phyloP scores from a whole-genome alignment of 2,888 invertebrate species.

The Tetheella fluctuosa region DNA sequence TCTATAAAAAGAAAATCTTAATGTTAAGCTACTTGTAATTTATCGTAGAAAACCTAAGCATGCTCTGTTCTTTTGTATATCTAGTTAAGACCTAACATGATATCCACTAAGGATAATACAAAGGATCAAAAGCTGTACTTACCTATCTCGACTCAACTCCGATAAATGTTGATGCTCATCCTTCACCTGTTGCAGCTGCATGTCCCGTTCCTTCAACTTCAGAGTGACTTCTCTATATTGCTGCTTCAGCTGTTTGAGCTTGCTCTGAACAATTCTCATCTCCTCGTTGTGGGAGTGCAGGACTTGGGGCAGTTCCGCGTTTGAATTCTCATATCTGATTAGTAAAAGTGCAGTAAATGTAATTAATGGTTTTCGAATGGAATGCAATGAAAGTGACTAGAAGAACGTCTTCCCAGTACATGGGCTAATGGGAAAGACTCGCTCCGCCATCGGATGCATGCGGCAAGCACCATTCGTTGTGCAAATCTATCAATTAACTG shows the following conservation, averaged over 20 bases:
- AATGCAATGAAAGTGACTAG: too few species aligned
- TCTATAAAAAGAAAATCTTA: conserved; percentile 48
- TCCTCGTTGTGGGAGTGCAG: conserved; percentile 92
- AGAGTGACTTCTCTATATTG: conserved; percentile 86
- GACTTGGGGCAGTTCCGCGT: conserved; percentile 90
- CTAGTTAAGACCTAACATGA: too few species aligned
- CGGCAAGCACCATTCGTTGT: too few species aligned
- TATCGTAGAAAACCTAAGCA: too few species aligned
- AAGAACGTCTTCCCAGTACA: too few species aligned
- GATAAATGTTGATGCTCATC: conserved; percentile 89
- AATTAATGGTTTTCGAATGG: background rate
- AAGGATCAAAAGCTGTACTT: conserved; percentile 21
- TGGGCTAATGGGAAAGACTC: too few species aligned
- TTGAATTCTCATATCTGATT: conserved; percentile 88
- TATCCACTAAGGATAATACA: background rate
- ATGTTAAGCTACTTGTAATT: too few species aligned
- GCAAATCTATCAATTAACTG: too few species aligned
- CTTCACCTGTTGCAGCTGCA: conserved; percentile 85
- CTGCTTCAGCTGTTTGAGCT: conserved; percentile 87
- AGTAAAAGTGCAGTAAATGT: background rate
- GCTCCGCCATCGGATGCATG: too few species aligned
- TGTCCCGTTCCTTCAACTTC: conserved; percentile 88
- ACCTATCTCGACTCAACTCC: conserved; percentile 89
- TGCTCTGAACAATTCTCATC: conserved; percentile 87
- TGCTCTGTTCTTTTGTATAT: too few species aligned